Evolutionary conservation across 2,797 vertebrate species (phyloP), one percentile per base, ranked within the genome.

Genomic region (Rhynchonycteris naso): DNA sequence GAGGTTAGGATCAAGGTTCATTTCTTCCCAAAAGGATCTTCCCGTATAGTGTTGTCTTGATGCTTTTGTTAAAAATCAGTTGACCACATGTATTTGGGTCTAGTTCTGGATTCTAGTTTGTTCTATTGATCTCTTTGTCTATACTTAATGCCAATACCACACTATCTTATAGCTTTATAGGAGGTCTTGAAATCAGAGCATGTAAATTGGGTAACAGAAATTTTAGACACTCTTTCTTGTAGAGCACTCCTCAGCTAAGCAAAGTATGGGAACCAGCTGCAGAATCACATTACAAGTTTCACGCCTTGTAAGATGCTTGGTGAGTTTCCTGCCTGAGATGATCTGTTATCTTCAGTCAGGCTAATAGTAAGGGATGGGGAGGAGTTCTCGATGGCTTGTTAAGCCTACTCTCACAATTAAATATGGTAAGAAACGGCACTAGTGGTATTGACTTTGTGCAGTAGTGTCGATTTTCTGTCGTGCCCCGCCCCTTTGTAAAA

Each of bases 261-360:
- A 15, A 69, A 47, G 24, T 16, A 0, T 56, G 82, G 30, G 54
- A 78, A 8, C 76, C 43, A 63, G 8, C n/a, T 78, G 14, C 26
- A 26, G 8, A n/a, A 61, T 63, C 47, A 16, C 22, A 13, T 66
- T n/a, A 0, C 14, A 26, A 22, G 13, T 66, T 61, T 76, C 16
- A 0, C n/a, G 72, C 28, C 85, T 63, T 63, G 33, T 22, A 61
- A 61, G 52, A 38, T 72, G 22, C 5, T 33, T 15, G 35, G n/a
- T 80, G 33, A 61, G 38, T 66, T 33, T 93, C 68, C 86, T 50
- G 24, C 52, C 72, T 95, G 43, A 22, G 33, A 18, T 35, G 71
- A 15, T 43, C 79, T 52, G 0, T 54, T 71, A n/a, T 71, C 74
- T 61, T 50, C 63, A 91, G 24, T 88, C 59, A 54, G 33, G 63